These are phyloP conservation scores for Scartelaos histophorus DNA, from an alignment of 2,113 vertebrate species.

Conservation along the genomic window DNA sequence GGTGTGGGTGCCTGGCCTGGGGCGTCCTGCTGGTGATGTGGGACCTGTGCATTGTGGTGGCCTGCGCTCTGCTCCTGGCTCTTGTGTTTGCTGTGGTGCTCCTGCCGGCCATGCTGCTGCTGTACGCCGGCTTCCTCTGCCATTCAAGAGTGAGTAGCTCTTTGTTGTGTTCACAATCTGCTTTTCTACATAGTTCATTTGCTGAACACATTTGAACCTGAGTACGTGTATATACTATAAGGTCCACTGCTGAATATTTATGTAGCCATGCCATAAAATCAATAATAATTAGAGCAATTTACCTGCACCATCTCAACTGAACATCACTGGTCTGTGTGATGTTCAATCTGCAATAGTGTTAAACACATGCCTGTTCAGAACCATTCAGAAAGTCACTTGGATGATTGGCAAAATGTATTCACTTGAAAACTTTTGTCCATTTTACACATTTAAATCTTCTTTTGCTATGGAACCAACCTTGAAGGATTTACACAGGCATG, in stretches of 20 bases:
- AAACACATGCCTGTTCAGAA: too few species aligned
- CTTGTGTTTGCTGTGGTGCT: constrained; percentile 78
- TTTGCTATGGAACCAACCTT: too few species aligned
- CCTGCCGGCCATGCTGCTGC: constrained; percentile 81
- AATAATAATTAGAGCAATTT: too few species aligned
- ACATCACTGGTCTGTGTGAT: not conserved
- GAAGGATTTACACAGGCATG: too few species aligned
- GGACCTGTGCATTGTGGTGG: constrained; percentile 76
- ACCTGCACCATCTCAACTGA: not conserved
- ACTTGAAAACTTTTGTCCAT: not conserved
- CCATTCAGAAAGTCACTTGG: not conserved
- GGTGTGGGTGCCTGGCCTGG: constrained; percentile 82
- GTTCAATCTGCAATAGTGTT: not conserved
- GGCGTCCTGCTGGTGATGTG: constrained; percentile 79
- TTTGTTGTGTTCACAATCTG: not conserved
- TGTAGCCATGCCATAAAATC: too few species aligned
- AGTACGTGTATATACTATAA: not conserved
- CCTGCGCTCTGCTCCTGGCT: constrained; percentile 74
- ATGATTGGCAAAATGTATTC: not conserved
- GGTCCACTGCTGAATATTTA: not conserved
- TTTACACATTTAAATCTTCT: not conserved
- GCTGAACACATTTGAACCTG: not conserved
- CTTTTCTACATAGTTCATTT: not conserved
- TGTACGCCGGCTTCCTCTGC: constrained; percentile 86
- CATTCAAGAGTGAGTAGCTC: constrained; percentile 82